Base-by-base conservation (phyloP, 2,797 vertebrate species). In the Gobionotothen gibberifrons region DNA sequence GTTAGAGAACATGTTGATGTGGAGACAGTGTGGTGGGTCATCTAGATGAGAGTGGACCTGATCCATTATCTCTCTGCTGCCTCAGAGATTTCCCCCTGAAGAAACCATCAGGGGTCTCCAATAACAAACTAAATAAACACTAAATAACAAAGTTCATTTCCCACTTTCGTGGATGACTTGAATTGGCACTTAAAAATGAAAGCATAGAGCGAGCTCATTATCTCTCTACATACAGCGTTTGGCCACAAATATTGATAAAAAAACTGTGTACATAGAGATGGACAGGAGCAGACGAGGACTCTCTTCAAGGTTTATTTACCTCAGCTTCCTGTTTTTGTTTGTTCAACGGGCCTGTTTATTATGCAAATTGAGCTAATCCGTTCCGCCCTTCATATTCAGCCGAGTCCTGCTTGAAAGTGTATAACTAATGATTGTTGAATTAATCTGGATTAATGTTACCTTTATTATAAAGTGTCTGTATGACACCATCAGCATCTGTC, bases 161-260 rank as follows among this genome's bases (percentile, higher is more conserved):
- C 22, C 74, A 84, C 81, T 90, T 86, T 82, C 87, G 92, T 90
- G 92, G 86, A 91, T 91, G 93, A 92, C 93, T 96, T 96, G 95
- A 94, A 95, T 95, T 95, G 96, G 96, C 93, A 94, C 93, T 96
- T 96, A 95, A 94, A 96, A 96, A 96, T 96, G 84, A 94, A 94
- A 92, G 93, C 88, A 92, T 91, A 92, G 94, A 95, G 86, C 93
- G 86, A 93, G 94, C 96, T 95, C 94, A 96, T 97, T 97, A 96
- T 93, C 92, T 90, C 79, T 92, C 94, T 92, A 92, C 87, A 93
- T 93, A 95, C 93, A 91, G 94, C 93, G 93, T 94, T 94, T 95
- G 92, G 94, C 94, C 93, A 93, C 96, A 97, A 97, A 96, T 95
- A 96, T 94, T 96, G 96, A 98, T 98, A 96, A 96, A 97, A 97